Evolutionary conservation across 1,140 invertebrate species (phyloP).

Genomic region (Armadillidium nasatum): DNA sequence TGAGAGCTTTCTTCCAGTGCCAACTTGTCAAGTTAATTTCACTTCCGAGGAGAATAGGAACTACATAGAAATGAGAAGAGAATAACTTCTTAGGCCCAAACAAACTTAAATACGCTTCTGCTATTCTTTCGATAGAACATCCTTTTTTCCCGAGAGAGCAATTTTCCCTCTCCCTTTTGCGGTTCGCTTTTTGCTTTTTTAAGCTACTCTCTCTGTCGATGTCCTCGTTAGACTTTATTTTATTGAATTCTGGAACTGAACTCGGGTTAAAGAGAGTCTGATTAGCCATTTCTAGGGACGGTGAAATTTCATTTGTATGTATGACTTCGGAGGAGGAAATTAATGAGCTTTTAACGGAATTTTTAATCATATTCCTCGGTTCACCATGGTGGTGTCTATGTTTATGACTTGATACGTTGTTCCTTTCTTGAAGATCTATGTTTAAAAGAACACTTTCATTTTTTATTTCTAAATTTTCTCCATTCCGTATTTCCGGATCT

Average conservation of each 20-base stretch:
- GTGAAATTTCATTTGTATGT: background rate
- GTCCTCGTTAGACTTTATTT: background rate
- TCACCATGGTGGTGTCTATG: background rate
- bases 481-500: no score
- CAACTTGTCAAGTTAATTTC: conserved; percentile 6
- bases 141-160: background rate
- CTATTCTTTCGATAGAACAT: background rate
- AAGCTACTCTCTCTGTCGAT: background rate
- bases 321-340: background rate
- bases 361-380: background rate
- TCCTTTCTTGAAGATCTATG: no score
- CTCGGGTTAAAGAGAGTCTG: background rate
- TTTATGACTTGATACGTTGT: background rate
- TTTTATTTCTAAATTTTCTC: no score
- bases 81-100: background rate
- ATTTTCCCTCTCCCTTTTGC: background rate
- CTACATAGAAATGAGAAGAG: conserved; percentile 1
- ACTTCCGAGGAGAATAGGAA: background rate
- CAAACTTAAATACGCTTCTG: background rate
- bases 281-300: background rate
- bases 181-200: background rate
- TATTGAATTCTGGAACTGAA: background rate
- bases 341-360: background rate
- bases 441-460: no score
- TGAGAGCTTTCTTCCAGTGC: background rate